Percentiles rank a stretch among this genome's conserved stretches.
Evolutionary conservation across 2,797 vertebrate genomes (phyloP).

Genomic region (Glyptemys insculpta): DNA sequence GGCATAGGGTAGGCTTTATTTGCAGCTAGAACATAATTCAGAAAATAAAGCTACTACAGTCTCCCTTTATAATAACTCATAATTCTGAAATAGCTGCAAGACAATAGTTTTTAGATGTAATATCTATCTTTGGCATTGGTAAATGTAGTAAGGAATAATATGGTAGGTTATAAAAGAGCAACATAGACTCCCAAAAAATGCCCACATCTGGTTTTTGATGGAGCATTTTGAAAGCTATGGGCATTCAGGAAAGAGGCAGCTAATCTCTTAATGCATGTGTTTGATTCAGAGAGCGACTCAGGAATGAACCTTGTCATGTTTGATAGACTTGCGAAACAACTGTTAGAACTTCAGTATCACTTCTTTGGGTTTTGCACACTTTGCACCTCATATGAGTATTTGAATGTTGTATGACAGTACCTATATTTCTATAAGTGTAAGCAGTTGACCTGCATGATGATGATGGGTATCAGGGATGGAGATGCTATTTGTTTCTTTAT

Average conservation of each 20-base stretch:
- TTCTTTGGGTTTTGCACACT: not conserved
- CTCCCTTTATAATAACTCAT: no score
- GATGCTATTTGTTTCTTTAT: accelerated
- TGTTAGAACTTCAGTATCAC: not conserved
- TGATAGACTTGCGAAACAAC: not conserved
- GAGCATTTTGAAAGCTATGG: not conserved
- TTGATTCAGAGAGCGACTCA: not conserved
- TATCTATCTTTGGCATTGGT: no score
- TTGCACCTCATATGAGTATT: not conserved
- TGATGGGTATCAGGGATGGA: not conserved
- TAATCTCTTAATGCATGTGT: conserved; percentile 34
- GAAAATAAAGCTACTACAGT: not conserved
- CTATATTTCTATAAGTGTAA: not conserved
- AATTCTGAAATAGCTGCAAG: no score
- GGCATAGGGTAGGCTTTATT: not conserved
- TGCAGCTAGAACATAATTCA: not conserved
- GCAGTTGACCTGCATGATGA: not conserved
- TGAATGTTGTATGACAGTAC: not conserved
- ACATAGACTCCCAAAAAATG: not conserved
- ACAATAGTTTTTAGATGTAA: no score
- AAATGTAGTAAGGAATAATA: no score
- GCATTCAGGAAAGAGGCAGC: conserved; percentile 1
- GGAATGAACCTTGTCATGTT: not conserved
- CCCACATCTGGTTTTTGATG: conserved; percentile 20
- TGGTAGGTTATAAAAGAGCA: not conserved